phyloP scores from a whole-genome alignment of 2,113 vertebrate species.

The Tenebrosternarchus preto region DNA sequence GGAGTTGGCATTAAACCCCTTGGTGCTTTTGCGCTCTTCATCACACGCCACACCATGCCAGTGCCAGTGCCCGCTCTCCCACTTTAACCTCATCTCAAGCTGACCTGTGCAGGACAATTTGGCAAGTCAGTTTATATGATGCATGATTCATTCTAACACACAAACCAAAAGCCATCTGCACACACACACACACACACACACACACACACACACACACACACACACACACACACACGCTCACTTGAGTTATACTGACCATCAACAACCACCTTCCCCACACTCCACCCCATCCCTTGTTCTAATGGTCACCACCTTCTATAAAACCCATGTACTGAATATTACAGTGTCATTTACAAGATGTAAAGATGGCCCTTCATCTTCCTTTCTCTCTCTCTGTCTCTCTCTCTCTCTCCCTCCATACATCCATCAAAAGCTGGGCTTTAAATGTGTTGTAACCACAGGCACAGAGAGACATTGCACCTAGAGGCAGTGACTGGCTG shows the following conservation, averaged over 20 bases:
- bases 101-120: too few relatives aligned
- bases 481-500: neutral
- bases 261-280: conserved; percentile 43
- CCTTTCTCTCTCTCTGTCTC: conserved; percentile 35
- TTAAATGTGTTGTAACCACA: conserved; percentile 59
- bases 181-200: conserved; percentile 18
- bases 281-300: conserved; percentile 50
- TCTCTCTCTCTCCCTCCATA: conserved; percentile 28
- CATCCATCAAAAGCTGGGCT: conserved; percentile 61
- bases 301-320: conserved; percentile 70
- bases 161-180: too few relatives aligned
- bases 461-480: conserved; percentile 35
- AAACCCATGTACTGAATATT: conserved; percentile 74
- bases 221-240: conserved; percentile 67
- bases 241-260: conserved; percentile 66
- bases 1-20: conserved; percentile 46
- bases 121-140: too few relatives aligned
- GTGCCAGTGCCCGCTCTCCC: too few relatives aligned
- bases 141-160: too few relatives aligned
- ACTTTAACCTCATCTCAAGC: too few relatives aligned
- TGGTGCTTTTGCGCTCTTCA: conserved; percentile 48
- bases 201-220: neutral
- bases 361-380: conserved; percentile 58
- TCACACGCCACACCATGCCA: too few relatives aligned
- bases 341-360: conserved; percentile 79